Evolutionary conservation across 2,888 invertebrate species (phyloP).

Genomic region (Nephrotoma guestfalica): DNA sequence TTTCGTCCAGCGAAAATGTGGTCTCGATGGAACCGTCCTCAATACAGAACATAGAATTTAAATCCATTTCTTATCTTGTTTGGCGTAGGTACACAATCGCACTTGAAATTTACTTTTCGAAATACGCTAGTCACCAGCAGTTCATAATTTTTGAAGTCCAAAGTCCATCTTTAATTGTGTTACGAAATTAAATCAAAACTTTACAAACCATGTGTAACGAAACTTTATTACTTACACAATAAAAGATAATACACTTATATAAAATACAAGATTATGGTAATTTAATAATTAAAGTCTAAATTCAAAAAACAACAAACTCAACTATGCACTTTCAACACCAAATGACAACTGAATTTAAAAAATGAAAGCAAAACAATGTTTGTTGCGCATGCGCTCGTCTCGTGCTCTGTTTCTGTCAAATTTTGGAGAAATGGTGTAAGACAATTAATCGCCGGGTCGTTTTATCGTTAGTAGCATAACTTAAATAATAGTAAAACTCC

Average conservation of each 20-base stretch:
- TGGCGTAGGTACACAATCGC: background rate
- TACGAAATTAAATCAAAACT: background rate
- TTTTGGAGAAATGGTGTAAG: background rate
- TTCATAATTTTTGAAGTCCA: background rate
- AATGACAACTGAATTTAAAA: background rate
- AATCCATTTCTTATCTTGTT: constrained; percentile 21
- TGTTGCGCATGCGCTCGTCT: background rate
- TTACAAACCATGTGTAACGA: background rate
- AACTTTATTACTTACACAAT: too few species aligned
- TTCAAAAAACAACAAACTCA: background rate
- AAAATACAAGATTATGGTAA: background rate
- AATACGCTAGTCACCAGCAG: background rate
- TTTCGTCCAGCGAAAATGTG: constrained; percentile 38
- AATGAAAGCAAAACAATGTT: background rate
- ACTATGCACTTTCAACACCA: background rate
- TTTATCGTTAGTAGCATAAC: background rate
- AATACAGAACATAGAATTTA: constrained; percentile 23
- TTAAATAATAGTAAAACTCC: too few species aligned
- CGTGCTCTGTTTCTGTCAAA: background rate
- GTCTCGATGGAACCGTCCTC: constrained; percentile 17
- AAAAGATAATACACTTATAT: background rate
- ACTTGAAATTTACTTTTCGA: background rate
- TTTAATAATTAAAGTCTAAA: background rate
- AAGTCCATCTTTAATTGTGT: background rate
- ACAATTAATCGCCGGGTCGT: background rate